Evolutionary conservation across 2,797 vertebrate species (phyloP), one percentile per base, ranked within the genome.

Genomic region (Esox lucius): DNA sequence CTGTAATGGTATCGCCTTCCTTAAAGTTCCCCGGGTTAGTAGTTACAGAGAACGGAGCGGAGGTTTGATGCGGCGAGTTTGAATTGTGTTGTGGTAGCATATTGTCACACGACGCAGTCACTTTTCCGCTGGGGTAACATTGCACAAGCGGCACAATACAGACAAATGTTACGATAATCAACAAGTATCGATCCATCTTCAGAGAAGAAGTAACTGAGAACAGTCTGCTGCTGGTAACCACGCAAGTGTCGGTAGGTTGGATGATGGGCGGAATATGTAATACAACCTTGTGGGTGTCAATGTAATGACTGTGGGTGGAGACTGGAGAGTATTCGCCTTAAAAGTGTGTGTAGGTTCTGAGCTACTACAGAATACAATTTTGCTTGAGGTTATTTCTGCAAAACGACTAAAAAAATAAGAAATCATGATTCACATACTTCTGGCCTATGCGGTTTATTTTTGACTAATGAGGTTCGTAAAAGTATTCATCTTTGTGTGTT

Each of bases 1-100:
- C 94, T 91, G 7, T 90, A 66, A 95, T 84, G 17, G 75, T 65
- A 26, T 91, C 85, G 71, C 92, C 89, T 1, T n/a, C 68, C 3
- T 17, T 65, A 76, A 87, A 92, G 31, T 5, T 84, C 59, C 2
- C 81, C 9, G 2, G 78, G 56, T 84, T 84, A 0, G 73, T 9
- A 0, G 70, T 86, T 22, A 95, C 22, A 0, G 13, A 80, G 80
- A 84, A 94, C 0, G 91, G 91, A 0, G 86, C 16, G 0, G 28
- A 0, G 5, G 11, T 53, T 0, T 51, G 77, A 77, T 92, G 90
- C 4, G 9, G 79, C 28, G 9, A 0, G 46, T 3, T 0, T 0
- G 0, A 15, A 0, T 42, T 5, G 51, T 93, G 88, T 0, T 0
- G 0, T 0, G 92, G 90, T 7, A 0, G 7, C 87, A 92, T 17